Evolutionary conservation across 2,888 invertebrate species (phyloP).

Genomic region (Phalangium opilio): DNA sequence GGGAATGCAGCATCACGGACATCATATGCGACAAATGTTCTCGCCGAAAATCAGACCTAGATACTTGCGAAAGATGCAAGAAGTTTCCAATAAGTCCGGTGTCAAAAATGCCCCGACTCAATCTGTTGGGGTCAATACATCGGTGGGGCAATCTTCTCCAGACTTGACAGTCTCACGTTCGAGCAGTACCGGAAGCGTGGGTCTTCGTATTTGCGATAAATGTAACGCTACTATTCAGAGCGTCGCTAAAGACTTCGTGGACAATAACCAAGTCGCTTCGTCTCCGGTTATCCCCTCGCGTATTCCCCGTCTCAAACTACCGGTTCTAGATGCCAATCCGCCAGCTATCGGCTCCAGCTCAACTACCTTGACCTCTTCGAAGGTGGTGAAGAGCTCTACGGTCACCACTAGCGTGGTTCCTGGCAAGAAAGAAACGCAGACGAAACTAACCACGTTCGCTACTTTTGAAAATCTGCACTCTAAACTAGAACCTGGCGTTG

Average conservation of each 20-base stretch:
- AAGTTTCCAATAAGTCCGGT: too few relatives aligned
- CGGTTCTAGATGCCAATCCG: too few relatives aligned
- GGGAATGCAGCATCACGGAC: background rate
- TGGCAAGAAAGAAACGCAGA: too few relatives aligned
- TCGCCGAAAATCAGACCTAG: background rate
- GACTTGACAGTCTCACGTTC: background rate
- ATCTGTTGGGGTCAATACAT: slow-evolving; percentile 13
- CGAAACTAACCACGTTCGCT: too few relatives aligned
- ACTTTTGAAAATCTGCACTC: too few relatives aligned
- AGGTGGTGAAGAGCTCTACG: too few relatives aligned
- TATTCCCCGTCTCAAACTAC: slow-evolving; percentile 4
- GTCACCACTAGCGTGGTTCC: too few relatives aligned
- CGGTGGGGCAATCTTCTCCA: slow-evolving; percentile 3
- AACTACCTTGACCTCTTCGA: too few relatives aligned
- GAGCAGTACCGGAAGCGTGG: slow-evolving; percentile 2
- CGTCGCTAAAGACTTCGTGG: slow-evolving; percentile 34
- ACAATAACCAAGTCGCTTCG: slow-evolving; percentile 9
- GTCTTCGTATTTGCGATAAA: slow-evolving; percentile 39
- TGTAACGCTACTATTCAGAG: slow-evolving; percentile 42
- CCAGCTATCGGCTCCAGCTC: too few relatives aligned
- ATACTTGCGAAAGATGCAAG: background rate
- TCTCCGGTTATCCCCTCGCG: slow-evolving; percentile 7
- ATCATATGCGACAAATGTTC: background rate
- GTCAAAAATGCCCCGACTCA: background rate
- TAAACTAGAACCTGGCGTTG: too few relatives aligned